Conservation (phyloP, 1,140 invertebrate species). For the Thaumatotibia leucotreta region DNA sequence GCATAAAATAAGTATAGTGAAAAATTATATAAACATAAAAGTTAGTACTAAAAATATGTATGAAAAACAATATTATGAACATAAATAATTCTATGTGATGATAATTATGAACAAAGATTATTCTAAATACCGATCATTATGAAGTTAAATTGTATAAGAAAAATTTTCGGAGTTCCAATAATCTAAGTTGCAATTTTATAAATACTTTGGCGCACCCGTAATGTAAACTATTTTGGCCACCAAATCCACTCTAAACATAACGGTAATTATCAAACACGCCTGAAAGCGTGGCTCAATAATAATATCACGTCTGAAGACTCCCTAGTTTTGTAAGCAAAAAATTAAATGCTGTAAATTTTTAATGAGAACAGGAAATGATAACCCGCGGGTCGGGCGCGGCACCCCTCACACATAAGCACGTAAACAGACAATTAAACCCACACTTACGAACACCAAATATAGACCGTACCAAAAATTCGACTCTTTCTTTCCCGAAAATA, state of each 20-base stretch:
- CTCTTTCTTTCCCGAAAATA: constrained; percentile 16
- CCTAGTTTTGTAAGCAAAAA: constrained; percentile 50
- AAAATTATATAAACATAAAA: too few species aligned
- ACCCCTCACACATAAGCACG: constrained; percentile 28
- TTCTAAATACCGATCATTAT: too few species aligned
- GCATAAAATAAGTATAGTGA: too few species aligned
- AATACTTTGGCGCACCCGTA: too few species aligned
- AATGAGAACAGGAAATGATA: constrained; percentile 73
- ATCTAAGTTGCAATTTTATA: too few species aligned
- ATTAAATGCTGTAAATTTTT: constrained; percentile 67
- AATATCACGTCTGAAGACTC: constrained; percentile 38
- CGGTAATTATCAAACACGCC: constrained; percentile 1
- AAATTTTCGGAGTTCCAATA: too few species aligned
- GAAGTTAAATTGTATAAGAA: too few species aligned
- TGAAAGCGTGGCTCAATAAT: constrained; percentile 27
- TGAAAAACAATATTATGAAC: too few species aligned
- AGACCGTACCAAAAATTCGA: constrained; percentile 4
- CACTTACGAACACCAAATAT: constrained; percentile 13
- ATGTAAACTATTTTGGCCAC: neutral
- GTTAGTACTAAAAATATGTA: too few species aligned
- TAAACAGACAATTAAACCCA: constrained; percentile 19
- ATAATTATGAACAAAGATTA: too few species aligned
- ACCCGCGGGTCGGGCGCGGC: constrained; percentile 56
- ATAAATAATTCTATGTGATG: too few species aligned
- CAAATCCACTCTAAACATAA: neutral